Conservation (phyloP, 2,888 invertebrate species). For the Tuberolachnus salignus region DNA sequence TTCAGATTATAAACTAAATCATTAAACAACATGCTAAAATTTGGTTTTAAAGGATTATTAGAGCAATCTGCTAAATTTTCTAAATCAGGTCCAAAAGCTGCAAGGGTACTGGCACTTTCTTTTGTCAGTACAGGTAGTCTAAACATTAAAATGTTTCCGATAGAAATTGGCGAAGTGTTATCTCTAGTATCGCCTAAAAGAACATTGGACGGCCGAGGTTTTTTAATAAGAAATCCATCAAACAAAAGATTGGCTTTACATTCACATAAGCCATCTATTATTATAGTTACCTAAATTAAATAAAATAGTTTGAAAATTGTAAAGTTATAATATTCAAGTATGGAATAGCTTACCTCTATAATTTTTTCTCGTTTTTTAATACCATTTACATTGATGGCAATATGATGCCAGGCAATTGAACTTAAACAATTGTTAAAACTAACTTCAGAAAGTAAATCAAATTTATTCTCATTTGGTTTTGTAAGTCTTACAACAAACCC, state of each 20-base stretch:
- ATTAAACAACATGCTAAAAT: constrained; percentile 62
- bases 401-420: constrained; percentile 67
- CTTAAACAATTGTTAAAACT: constrained; percentile 64
- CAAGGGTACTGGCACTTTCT: constrained; percentile 67
- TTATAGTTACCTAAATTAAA: constrained; percentile 64
- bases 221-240: constrained; percentile 69
- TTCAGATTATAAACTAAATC: constrained; percentile 52
- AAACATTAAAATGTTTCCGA: constrained; percentile 65
- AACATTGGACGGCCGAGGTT: constrained; percentile 67
- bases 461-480: constrained; percentile 65
- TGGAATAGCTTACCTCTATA: constrained; percentile 63
- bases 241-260: constrained; percentile 68
- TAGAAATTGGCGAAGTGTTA: constrained; percentile 43
- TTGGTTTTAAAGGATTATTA: constrained; percentile 65
- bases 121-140: constrained; percentile 67
- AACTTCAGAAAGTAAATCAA: constrained; percentile 66
- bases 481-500: constrained; percentile 63
- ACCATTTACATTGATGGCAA: constrained; percentile 69
- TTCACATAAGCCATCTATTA: constrained; percentile 69
- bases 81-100: constrained; percentile 66
- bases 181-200: constrained; percentile 65
- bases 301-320: neutral
- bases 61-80: constrained; percentile 65
- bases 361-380: constrained; percentile 67
- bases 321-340: neutral